Percentiles rank a stretch among this genome's conserved stretches.
phyloP scores from a whole-genome alignment of 2,113 vertebrate genomes.

The Misgurnus mizolepis region DNA sequence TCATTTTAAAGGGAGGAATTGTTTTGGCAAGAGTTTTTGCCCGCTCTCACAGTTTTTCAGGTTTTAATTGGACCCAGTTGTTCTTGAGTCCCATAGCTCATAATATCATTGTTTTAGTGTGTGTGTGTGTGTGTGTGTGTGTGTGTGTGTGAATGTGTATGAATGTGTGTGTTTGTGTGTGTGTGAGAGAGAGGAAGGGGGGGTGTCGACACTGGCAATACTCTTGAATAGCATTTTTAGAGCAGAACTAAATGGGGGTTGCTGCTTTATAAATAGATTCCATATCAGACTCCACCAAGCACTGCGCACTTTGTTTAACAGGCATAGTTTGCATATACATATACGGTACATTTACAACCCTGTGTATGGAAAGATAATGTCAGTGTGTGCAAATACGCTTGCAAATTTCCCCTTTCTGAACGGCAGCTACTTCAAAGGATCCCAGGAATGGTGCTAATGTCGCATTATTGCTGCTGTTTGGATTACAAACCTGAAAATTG shows the following conservation, averaged over 20 bases:
- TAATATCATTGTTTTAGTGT: conserved; percentile 49
- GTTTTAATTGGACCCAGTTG: conserved; percentile 58
- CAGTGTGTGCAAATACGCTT: conserved; percentile 22
- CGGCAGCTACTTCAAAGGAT: conserved; percentile 33
- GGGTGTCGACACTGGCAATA: conserved; percentile 32
- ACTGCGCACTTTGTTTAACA: conserved; percentile 34
- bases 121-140: conserved; percentile 22
- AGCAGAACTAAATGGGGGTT: conserved; percentile 53
- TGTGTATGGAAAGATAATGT: conserved; percentile 23
- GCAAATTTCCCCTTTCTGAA: conserved; percentile 30
- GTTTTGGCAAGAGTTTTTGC: conserved; percentile 39
- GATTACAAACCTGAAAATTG: conserved; percentile 58
- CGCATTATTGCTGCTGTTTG: conserved; percentile 52
- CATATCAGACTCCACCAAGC: conserved; percentile 57
- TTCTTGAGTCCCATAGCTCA: conserved; percentile 43
- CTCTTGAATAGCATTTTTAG: conserved; percentile 52
- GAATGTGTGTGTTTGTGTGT: neutral
- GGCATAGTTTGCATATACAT: conserved; percentile 49
- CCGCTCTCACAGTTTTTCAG: conserved; percentile 48
- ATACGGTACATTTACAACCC: conserved; percentile 22
- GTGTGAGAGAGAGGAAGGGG: neutral
- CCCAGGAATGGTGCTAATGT: conserved; percentile 43
- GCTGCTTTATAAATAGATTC: conserved; percentile 61
- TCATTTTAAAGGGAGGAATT: conserved; percentile 49
- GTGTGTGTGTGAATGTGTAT: neutral